Evolutionary conservation across 2,113 vertebrate genomes (phyloP), one percentile per base, ranked within the genome.

Genomic region (Dunckerocampus dactyliophorus): DNA sequence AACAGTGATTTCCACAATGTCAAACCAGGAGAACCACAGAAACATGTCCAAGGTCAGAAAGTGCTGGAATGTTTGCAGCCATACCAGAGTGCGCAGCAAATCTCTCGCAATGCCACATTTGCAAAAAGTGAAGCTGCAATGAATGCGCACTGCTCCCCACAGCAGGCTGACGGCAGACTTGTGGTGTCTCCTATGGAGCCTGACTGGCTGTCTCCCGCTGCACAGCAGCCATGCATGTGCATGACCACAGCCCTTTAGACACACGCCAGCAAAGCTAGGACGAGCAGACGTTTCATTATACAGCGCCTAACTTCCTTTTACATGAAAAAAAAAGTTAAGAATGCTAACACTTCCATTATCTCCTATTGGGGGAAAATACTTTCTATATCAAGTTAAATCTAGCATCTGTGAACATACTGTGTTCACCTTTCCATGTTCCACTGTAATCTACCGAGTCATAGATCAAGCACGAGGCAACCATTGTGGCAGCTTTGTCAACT

Each of bases 231-330:
- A 64, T 45, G 19, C 48, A 24, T 56, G 63, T 69, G 57, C 57
- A 59, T 37, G 55, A 80, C 80, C 75, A 67, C 79, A 84, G 67
- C 49, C n/a, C 34, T 61, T 52, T 63, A 79, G 77, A 61, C 37
- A 39, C 37, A 39, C 11, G 37, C 37, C 37, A 39, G 9, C 37
- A 39, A 39, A 43, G 39, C 31, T 8, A 7, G 31, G 7, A 5
- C 31, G 5, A 34, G 31, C 7, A 34, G 24, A 28, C 2, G 24
- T 34, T 34, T 34, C 31, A 34, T 3, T 28, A 28, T 34, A 34
- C 31, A 34, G 4, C 13, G 13, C 12, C 13, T 14, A 43, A 43
- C 39, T 43, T 43, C 1, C 34, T 39, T 39, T 39, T 39, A 39
- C 37, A 39, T 8, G 8, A 3, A 2, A 1, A 39, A 9, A 8